These are phyloP conservation scores for Anoplophora glabripennis DNA, from an alignment of 1,140 invertebrate species.

Conservation along the genomic window DNA sequence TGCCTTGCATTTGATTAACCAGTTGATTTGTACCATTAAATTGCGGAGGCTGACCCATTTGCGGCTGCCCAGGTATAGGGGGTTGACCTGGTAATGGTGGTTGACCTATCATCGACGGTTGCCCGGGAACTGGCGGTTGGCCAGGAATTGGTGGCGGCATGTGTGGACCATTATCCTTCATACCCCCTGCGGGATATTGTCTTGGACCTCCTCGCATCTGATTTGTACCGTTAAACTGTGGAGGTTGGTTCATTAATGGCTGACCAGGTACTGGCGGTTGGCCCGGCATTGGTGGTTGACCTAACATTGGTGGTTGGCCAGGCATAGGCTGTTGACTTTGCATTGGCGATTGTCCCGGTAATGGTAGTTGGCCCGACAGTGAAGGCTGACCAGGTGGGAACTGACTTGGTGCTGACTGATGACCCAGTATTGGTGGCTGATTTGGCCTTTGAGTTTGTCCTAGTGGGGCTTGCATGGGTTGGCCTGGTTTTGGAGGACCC, in stretches of 20 bases:
- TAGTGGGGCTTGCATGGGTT: slow-evolving; percentile 12
- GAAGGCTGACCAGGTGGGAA: slow-evolving; percentile 41
- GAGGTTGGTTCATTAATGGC: slow-evolving; percentile 18
- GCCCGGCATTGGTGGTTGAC: slow-evolving; percentile 33
- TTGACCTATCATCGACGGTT: slow-evolving; percentile 26
- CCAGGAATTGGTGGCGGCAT: slow-evolving; percentile 42
- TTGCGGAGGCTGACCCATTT: not conserved
- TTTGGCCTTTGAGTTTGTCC: not conserved
- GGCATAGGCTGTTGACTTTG: not conserved
- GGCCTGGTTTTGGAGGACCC: not conserved
- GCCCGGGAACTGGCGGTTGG: slow-evolving; percentile 36
- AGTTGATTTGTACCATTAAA: slow-evolving; percentile 37
- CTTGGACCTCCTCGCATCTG: slow-evolving; percentile 17
- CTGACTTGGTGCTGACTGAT: not conserved
- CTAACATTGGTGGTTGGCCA: not conserved
- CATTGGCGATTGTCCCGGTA: slow-evolving; percentile 26
- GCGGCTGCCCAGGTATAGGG: slow-evolving; percentile 24
- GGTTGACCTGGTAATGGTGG: slow-evolving; percentile 36
- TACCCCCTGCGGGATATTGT: slow-evolving; percentile 18
- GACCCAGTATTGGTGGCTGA: slow-evolving; percentile 25
- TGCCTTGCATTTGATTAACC: slow-evolving; percentile 47
- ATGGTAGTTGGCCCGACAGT: slow-evolving; percentile 23
- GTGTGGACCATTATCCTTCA: not conserved
- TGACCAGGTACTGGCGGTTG: slow-evolving; percentile 34
- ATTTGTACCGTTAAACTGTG: not conserved